Conservation (phyloP, 2,113 vertebrate species). For the Ramphastos sulfuratus region DNA sequence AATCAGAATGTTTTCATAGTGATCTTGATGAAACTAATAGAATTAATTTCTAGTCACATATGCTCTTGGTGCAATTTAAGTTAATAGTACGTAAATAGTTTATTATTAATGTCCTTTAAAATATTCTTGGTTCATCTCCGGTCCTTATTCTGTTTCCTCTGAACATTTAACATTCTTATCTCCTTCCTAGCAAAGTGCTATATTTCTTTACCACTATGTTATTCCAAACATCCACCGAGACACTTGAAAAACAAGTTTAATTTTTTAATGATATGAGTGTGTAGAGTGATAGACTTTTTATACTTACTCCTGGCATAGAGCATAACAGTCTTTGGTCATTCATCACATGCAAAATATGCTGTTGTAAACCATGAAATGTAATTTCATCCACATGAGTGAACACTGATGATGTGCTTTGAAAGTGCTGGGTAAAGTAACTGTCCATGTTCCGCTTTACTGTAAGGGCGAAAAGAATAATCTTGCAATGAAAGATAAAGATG, state of each 20-base stretch:
- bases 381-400: conserved; percentile 48
- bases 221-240: not conserved
- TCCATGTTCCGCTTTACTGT: not conserved
- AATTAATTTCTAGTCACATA: not conserved
- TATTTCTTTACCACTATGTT: not conserved
- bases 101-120: not conserved
- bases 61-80: not conserved
- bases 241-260: conserved; percentile 11
- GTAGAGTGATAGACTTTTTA: not conserved
- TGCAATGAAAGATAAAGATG: conserved; percentile 35
- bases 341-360: conserved; percentile 9
- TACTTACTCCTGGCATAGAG: not conserved
- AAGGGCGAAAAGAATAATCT: conserved; percentile 28
- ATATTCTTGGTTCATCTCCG: not conserved
- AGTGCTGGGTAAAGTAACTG: conserved; percentile 17
- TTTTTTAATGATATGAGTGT: not conserved
- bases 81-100: not conserved
- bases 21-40: not conserved
- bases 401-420: conserved; percentile 27
- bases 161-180: not conserved
- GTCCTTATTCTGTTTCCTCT: not conserved
- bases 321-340: conserved; percentile 17
- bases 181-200: not conserved
- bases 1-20: not conserved
- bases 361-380: conserved; percentile 6